Percentiles rank a stretch among this genome's conserved stretches.
phyloP scores from a whole-genome alignment of 2,113 vertebrate species.

The Dasyurus viverrinus region DNA sequence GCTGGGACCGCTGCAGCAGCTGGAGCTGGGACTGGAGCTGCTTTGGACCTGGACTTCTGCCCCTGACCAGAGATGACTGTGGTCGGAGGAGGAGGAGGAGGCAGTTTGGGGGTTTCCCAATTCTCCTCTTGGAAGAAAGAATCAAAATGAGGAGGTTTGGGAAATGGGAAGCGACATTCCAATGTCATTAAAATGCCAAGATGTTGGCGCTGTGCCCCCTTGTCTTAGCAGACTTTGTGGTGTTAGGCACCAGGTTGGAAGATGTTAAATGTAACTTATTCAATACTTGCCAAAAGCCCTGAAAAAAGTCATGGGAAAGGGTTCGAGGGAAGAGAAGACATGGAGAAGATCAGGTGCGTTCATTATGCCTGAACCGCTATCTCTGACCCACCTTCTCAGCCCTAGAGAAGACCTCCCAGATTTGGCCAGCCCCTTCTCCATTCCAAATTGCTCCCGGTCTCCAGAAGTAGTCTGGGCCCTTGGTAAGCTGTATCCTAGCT shows the following conservation, averaged over 20 bases:
- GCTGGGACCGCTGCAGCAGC: slow-evolving; percentile 21
- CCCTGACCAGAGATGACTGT: background rate
- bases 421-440: background rate
- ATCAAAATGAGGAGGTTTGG: background rate
- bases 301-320: background rate
- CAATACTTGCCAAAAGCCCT: background rate
- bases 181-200: background rate
- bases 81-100: slow-evolving; percentile 28
- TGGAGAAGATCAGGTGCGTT: background rate
- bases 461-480: background rate
- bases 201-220: background rate
- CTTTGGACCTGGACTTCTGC: slow-evolving; percentile 5
- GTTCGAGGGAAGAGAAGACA: background rate
- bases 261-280: background rate
- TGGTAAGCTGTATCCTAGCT: background rate
- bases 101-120: slow-evolving; percentile 22
- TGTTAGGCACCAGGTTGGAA: background rate
- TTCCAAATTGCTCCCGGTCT: background rate
- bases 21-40: slow-evolving; percentile 1
- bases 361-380: background rate
- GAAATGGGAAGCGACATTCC: background rate
- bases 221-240: background rate
- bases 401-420: background rate
- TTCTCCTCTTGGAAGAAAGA: background rate
- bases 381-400: background rate